Evolutionary conservation across 2,113 vertebrate species (phyloP), one percentile per base, ranked within the genome.

Genomic region (human): DNA sequence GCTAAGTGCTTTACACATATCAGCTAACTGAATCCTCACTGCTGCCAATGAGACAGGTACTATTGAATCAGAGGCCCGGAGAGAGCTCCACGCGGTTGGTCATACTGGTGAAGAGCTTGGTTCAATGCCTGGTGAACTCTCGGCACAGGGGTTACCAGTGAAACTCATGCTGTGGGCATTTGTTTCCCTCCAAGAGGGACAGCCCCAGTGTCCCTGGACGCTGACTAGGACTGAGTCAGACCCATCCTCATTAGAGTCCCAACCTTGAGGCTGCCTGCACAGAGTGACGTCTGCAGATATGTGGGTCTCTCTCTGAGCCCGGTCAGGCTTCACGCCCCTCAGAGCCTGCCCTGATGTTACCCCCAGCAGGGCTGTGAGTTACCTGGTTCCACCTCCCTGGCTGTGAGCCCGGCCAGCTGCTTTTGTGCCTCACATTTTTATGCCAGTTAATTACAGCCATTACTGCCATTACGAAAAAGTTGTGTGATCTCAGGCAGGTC

Each of bases 381-480:
- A 96, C 5, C 0, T 9, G 0, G 18, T 0, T 1, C 83, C 9
- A 2, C 70, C 83, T 96, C 57, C 84, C 57, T 73, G 93, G 75
- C 92, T 5, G 50, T 0, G 20, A 45, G 64, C 79, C 83, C 5
- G 18, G 52, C 52, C 70, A 48, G 75, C 95, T 85, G 66, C 70
- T 72, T 89, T 50, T 23, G 59, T 23, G 52, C 78, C 10, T 78
- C 76, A 48, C 61, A 85, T 43, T 80, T 94, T 90, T 38, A 64
- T 38, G 17, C 30, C 43, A 52, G 93, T 73, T 97, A 95, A 97
- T 97, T 83, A 94, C 8, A 90, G 45, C 92, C 73, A 97, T 94
- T 93, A 92, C 32, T 20, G 25, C 73, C 86, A 55, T 93, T 12
- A 59, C 43, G 81, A 88, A 91, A 92, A 88, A 81, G 86, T 32